Conservation (phyloP, 30 jellyfish, hydroid and myxozoan species). For the Morbakka virulenta region DNA sequence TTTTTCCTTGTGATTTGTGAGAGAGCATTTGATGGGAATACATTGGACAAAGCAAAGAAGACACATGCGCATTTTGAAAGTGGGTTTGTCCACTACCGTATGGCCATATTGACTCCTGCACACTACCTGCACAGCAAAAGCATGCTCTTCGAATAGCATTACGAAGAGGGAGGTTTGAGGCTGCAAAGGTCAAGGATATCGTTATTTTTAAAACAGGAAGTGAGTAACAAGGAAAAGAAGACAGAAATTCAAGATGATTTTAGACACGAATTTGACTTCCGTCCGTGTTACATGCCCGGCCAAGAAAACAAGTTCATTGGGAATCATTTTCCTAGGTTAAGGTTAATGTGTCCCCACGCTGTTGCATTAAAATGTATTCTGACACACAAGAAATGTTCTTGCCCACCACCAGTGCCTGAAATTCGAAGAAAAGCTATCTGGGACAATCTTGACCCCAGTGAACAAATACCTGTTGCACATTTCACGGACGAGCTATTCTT, state of each 20-base stretch:
- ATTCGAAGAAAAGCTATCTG: too few species aligned
- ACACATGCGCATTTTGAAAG: too few species aligned
- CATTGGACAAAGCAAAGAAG: too few species aligned
- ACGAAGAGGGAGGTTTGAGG: constrained; percentile 14
- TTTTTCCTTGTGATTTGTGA: background rate
- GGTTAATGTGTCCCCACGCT: background rate
- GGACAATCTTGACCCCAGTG: too few species aligned
- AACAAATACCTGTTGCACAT: too few species aligned
- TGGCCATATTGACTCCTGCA: background rate
- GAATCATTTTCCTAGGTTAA: background rate
- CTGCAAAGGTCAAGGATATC: too few species aligned
- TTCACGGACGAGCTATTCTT: too few species aligned
- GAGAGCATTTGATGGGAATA: constrained; percentile 2
- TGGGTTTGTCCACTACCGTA: too few species aligned
- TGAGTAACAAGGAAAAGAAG: background rate
- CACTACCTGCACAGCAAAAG: constrained; percentile 17
- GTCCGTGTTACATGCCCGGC: constrained; percentile 1
- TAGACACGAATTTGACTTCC: constrained; percentile 1
- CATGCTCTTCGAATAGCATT: background rate
- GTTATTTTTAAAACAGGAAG: too few species aligned
- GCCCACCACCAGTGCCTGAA: too few species aligned
- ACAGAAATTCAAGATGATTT: background rate
- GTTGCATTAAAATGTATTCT: background rate
- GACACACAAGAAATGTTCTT: background rate
- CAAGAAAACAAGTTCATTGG: background rate